A percentile compares a stretch with the other conserved stretches of the same genome.
phyloP scores from a whole-genome alignment of 2,888 invertebrate species.

The Prionchulus punctatus region DNA sequence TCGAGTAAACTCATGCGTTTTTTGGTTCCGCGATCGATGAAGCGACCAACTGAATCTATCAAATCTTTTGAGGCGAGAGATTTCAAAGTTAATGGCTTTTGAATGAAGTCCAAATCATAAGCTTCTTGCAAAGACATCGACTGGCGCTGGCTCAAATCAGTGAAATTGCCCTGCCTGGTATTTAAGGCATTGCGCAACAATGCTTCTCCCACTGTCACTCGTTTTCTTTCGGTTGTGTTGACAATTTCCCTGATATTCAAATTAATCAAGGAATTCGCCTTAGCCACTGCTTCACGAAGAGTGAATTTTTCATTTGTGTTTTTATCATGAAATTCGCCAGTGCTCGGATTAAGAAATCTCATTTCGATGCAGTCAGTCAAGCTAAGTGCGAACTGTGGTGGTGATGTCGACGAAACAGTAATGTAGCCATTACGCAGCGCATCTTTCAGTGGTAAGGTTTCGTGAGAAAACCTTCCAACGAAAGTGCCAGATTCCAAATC shows the following conservation, averaged over 20 bases:
- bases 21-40: slow-evolving; percentile 59
- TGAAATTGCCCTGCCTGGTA: slow-evolving; percentile 59
- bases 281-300: slow-evolving; percentile 59
- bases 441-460: slow-evolving; percentile 7
- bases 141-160: slow-evolving; percentile 55
- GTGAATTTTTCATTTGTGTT: slow-evolving; percentile 61
- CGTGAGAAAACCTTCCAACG: slow-evolving; percentile 6
- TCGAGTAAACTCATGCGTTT: slow-evolving; percentile 52
- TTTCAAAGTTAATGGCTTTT: slow-evolving; percentile 71
- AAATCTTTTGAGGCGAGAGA: slow-evolving; percentile 60
- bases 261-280: slow-evolving; percentile 50
- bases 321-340: slow-evolving; percentile 64
- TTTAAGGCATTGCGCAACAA: slow-evolving; percentile 50
- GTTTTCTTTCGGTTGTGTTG: slow-evolving; percentile 56
- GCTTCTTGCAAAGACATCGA: slow-evolving; percentile 61
- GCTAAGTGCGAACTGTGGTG: slow-evolving; percentile 40
- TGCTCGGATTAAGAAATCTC: slow-evolving; percentile 55
- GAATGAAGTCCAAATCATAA: slow-evolving; percentile 54
- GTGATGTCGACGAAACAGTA: neutral
- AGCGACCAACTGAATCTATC: slow-evolving; percentile 53
- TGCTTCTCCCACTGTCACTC: slow-evolving; percentile 63
- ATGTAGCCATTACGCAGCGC: slow-evolving; percentile 10
- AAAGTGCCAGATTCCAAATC: slow-evolving; percentile 15
- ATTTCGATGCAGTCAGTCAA: slow-evolving; percentile 67
- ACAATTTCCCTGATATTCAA: slow-evolving; percentile 61